phyloP scores from a whole-genome alignment of 2,113 vertebrate species.

The Hippocampus comes region DNA sequence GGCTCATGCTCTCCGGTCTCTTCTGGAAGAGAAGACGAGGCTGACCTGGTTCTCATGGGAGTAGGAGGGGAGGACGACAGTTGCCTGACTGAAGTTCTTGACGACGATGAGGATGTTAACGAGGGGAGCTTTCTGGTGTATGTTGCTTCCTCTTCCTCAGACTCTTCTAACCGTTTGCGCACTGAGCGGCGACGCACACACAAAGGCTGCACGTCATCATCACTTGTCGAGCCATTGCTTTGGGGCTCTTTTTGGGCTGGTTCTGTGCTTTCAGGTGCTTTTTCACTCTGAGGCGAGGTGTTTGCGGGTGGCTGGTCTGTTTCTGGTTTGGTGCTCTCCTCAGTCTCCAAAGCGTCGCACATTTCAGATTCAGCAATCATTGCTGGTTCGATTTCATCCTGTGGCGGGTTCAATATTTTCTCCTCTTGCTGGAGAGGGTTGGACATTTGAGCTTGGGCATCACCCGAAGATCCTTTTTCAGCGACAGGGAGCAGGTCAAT shows the following conservation, averaged over 20 bases:
- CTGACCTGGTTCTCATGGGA: conserved; percentile 9
- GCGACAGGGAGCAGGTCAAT: not conserved
- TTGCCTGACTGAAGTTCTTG: not conserved
- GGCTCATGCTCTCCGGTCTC: conserved; percentile 7
- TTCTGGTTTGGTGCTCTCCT: conserved; percentile 20
- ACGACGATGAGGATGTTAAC: not conserved
- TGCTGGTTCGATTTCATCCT: not conserved
- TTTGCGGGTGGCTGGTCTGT: conserved; percentile 3
- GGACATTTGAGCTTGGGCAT: not conserved
- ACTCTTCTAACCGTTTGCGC: conserved; percentile 24
- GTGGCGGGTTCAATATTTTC: not conserved
- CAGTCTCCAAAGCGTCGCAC: not conserved
- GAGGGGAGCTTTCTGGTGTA: conserved; percentile 39
- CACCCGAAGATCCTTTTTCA: conserved; percentile 8
- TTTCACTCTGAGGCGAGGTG: conserved; percentile 12
- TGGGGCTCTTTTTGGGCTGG: not conserved
- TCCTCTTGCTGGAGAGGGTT: not conserved
- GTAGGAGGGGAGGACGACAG: not conserved
- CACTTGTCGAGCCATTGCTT: not conserved
- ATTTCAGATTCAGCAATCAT: conserved; percentile 11
- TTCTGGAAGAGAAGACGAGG: not conserved
- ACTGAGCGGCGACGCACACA: not conserved
- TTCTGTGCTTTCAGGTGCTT: conserved; percentile 4
- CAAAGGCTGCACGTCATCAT: not conserved
- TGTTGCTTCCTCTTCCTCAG: conserved; percentile 1